Evolutionary conservation across 1,140 invertebrate genomes (phyloP).

Genomic region (Tetraneura akinire): DNA sequence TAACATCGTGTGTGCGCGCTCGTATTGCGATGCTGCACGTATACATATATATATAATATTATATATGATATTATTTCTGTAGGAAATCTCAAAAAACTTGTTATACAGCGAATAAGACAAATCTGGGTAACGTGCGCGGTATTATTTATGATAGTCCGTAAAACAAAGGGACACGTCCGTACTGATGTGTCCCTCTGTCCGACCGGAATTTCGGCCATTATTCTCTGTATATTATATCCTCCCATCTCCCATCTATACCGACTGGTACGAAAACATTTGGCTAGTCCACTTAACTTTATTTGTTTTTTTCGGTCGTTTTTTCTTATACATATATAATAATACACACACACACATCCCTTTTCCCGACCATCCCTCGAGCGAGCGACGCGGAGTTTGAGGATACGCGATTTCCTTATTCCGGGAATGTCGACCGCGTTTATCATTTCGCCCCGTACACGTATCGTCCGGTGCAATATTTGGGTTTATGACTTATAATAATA

Average conservation of each 20-base stretch:
- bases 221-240: background rate
- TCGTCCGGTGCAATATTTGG: constrained; percentile 17
- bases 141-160: constrained; percentile 43
- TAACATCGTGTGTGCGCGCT: background rate
- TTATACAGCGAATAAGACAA: constrained; percentile 39
- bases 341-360: no score
- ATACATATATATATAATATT: background rate
- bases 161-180: constrained; percentile 43
- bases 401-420: background rate
- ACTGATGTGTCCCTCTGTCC: background rate
- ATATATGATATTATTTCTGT: background rate
- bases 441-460: background rate
- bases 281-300: constrained; percentile 39
- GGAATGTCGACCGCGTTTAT: constrained; percentile 4
- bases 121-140: constrained; percentile 35
- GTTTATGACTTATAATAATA: constrained; percentile 14
- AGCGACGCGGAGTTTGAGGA: no score
- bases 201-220: constrained; percentile 38
- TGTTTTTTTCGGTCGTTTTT: constrained; percentile 16
- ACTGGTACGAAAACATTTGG: background rate
- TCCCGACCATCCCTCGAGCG: background rate
- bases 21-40: background rate
- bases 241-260: background rate
- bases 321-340: no score
- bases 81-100: constrained; percentile 32